Conservation (phyloP, 2,113 vertebrate genomes). For the Albula goreensis region DNA sequence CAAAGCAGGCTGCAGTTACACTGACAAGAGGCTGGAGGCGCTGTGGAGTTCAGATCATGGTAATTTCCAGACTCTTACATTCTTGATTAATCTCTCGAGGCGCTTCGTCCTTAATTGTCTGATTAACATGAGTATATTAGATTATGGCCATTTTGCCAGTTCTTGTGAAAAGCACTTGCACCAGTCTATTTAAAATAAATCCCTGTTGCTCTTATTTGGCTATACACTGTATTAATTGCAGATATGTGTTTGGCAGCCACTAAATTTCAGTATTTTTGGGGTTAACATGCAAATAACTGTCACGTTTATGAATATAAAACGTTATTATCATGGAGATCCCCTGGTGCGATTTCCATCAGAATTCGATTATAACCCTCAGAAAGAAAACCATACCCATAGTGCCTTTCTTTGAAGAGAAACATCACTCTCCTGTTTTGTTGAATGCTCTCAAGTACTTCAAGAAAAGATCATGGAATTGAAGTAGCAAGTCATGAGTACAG, state of each 20-base stretch:
- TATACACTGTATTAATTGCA: neutral
- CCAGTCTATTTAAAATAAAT: conserved; percentile 4
- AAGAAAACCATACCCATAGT: neutral
- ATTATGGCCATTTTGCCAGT: neutral
- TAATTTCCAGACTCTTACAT: neutral
- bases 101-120: neutral
- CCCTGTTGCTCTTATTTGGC: neutral
- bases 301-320: neutral
- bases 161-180: neutral
- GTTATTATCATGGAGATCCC: neutral
- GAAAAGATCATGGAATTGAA: neutral
- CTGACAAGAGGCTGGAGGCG: neutral
- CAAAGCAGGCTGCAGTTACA: neutral
- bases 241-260: neutral
- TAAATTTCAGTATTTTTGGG: neutral
- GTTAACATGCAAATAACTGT: neutral
- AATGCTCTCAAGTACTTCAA: neutral
- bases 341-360: neutral
- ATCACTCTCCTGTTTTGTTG: neutral
- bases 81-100: neutral
- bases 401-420: conserved; percentile 5
- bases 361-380: neutral
- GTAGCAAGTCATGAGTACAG: neutral
- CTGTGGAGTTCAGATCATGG: neutral
- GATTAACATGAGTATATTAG: neutral